Conservation (phyloP, 2,113 vertebrate genomes). For the Trogon melanurus region DNA sequence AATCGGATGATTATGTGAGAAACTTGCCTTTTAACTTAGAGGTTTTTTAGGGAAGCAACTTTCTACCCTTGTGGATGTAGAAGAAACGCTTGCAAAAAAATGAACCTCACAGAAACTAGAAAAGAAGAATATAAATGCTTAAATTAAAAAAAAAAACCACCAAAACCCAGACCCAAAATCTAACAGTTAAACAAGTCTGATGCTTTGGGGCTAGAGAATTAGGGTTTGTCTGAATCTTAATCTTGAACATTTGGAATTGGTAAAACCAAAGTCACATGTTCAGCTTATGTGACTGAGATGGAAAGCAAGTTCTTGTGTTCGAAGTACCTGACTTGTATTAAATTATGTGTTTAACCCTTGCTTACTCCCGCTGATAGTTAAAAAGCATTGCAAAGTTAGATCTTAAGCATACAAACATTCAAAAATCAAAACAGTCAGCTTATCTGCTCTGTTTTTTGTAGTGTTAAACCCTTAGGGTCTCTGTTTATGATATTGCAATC, state of each 20-base stretch:
- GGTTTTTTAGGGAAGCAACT: neutral
- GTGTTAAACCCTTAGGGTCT: neutral
- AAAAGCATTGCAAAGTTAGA: neutral
- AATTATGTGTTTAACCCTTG: neutral
- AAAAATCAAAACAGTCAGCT: neutral
- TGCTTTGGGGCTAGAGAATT: neutral
- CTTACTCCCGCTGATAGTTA: neutral
- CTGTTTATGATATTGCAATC: neutral
- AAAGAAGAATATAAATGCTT: neutral
- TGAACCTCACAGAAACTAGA: neutral
- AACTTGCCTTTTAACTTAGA: neutral
- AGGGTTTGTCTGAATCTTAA: neutral
- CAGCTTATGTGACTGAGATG: neutral
- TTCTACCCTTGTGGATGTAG: neutral
- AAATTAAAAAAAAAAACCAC: neutral
- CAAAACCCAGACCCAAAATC: too few species aligned
- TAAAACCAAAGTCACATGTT: neutral
- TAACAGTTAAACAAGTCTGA: neutral
- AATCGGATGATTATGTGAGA: conserved; percentile 30
- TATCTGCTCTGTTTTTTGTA: neutral
- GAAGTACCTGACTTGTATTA: neutral
- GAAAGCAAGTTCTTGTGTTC: neutral
- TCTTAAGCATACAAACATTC: neutral
- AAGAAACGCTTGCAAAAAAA: neutral
- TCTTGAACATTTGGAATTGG: neutral